Evolutionary conservation across 2,797 vertebrate species (phyloP).

Genomic region (Hydrolagus colliei): DNA sequence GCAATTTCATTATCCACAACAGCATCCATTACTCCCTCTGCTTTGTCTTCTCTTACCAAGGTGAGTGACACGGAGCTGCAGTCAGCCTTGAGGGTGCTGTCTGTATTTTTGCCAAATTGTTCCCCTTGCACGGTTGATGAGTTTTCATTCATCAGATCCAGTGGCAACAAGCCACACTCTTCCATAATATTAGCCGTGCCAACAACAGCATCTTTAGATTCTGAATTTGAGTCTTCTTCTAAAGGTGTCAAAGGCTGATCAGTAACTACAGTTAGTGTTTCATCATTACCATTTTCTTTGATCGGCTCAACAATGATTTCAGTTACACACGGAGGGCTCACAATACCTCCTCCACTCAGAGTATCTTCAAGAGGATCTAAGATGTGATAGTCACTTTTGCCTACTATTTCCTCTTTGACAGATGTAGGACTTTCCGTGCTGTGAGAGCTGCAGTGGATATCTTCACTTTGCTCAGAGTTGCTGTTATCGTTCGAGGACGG

Average conservation of each 20-base stretch:
- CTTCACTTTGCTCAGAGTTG: conserved; percentile 33
- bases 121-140: conserved; percentile 35
- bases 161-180: conserved; percentile 38
- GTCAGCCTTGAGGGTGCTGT: not conserved
- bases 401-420: conserved; percentile 36
- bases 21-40: not conserved
- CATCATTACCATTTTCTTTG: not conserved
- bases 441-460: not conserved
- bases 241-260: conserved; percentile 1
- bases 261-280: conserved; percentile 35
- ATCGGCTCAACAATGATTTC: not conserved
- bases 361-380: not conserved
- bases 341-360: not conserved
- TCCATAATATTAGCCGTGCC: conserved; percentile 40
- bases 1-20: not conserved
- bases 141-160: conserved; percentile 26
- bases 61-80: not conserved
- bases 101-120: conserved; percentile 41
- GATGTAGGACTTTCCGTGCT: conserved; percentile 33
- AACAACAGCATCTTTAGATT: conserved; percentile 38
- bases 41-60: not conserved
- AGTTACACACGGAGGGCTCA: not conserved
- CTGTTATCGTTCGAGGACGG: conserved; percentile 23
- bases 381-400: not conserved
- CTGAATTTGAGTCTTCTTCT: not conserved